Evolutionary conservation across 1,140 invertebrate species (phyloP), one percentile per base, ranked within the genome.

Genomic region (Trichoplusia ni): DNA sequence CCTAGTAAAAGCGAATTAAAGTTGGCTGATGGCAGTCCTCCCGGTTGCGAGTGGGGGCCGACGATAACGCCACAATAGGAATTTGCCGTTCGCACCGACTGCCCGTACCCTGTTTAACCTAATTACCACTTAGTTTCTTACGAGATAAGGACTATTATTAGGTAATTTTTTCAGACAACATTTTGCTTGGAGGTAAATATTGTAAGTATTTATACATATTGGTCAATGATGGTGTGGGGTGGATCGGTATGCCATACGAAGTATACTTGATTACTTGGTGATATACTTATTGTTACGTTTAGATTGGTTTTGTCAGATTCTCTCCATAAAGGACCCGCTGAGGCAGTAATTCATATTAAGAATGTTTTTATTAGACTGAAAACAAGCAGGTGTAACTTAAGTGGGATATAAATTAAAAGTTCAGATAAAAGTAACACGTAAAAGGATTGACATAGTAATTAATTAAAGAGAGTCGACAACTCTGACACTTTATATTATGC

Each of bases 21-120:
- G 80, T 84, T 78, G 73, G 71, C 71, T 70, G 64, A 64, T 61
- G 70, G 69, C 73, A 74, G 71, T 73, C 66, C 66, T 64, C 37
- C 54, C 64, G 53, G 53, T 60, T 65, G 46, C 61, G 82, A 69
- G 72, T 86, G 84, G 71, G 56, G 73, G 53, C 47, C 37, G 73
- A 53, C 75, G 84, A 87, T 87, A 87, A 87, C 77, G 70, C 53
- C 58, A 87, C 84, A 87, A 87, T 81, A 62, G 81, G 76, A 86
- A 78, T 82, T 81, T 82, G 71, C 77, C 69, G 74, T 79, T 78
- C 77, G 75, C 73, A 70, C 73, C 71, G 59, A 77, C 73, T 82
- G 79, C 66, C 83, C 81, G 61, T 54, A 67, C 62, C 53, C 33
- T 75, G 71, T 72, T 74, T 81, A 82, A 82, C 75, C 77, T 77